Percentiles rank a stretch among this genome's conserved stretches.
These are phyloP conservation scores for Tragelaphus eurycerus DNA, from an alignment of 2,797 vertebrate species.

Conservation along the genomic window DNA sequence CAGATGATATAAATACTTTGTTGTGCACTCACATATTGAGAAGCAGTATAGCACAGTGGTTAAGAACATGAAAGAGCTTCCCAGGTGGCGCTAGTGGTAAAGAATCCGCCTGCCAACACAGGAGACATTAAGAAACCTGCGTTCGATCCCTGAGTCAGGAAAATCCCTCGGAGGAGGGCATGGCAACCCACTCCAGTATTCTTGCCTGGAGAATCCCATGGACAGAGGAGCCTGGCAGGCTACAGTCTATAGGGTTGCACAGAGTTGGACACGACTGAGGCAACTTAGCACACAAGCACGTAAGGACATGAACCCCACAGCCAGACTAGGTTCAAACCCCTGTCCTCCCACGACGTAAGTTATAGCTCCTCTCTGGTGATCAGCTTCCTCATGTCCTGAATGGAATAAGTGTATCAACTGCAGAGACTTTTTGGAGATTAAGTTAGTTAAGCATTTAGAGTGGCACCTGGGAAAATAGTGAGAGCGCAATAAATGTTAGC, in stretches of 20 bases:
- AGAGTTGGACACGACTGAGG: neutral
- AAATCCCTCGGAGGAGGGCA: neutral
- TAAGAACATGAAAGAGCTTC: neutral
- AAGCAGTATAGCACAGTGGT: neutral
- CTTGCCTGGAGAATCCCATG: neutral
- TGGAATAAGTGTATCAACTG: neutral
- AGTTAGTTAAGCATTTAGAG: neutral
- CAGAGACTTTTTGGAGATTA: neutral
- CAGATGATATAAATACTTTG: neutral
- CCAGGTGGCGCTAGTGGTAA: neutral
- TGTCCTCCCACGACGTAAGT: neutral
- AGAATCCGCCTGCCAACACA: neutral
- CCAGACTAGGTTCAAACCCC: neutral
- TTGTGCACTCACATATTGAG: rapidly evolving
- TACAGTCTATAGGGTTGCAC: neutral
- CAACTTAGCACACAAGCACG: neutral
- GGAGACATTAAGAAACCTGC: neutral
- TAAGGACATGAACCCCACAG: neutral
- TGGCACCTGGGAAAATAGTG: neutral
- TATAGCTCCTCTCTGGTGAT: neutral
- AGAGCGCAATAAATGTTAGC: neutral
- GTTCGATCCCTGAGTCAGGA: neutral
- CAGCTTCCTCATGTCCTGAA: neutral
- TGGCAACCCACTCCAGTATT: neutral
- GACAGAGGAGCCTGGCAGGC: neutral